These are phyloP conservation scores for Anorthoa munda DNA, from an alignment of 2,888 invertebrate species.

Conservation along the genomic window DNA sequence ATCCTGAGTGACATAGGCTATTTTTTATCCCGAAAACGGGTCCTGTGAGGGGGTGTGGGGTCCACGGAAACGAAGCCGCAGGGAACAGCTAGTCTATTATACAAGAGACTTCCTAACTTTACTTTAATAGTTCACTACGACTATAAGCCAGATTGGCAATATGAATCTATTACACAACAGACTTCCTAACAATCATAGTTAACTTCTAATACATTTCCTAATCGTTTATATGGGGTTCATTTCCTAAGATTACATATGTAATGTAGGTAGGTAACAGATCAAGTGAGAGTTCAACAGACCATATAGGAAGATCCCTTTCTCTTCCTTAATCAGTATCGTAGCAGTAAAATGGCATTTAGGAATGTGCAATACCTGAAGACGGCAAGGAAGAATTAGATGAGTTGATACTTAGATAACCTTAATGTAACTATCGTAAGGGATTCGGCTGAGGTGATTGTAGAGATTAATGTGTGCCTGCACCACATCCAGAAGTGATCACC, in stretches of 20 bases:
- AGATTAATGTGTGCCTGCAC: too few species aligned
- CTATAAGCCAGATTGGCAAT: background rate
- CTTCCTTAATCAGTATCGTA: constrained; percentile 35
- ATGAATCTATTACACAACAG: background rate
- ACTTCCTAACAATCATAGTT: constrained; percentile 15
- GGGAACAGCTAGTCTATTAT: too few species aligned
- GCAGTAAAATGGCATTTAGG: background rate
- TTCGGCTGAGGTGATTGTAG: too few species aligned
- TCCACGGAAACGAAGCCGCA: too few species aligned
- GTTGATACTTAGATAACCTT: background rate
- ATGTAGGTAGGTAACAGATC: constrained; percentile 19
- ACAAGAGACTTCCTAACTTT: too few species aligned
- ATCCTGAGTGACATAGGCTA: too few species aligned
- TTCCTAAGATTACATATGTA: constrained; percentile 28
- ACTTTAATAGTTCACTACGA: too few species aligned
- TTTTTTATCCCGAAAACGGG: too few species aligned
- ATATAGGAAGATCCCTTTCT: constrained; percentile 49
- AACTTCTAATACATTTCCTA: background rate
- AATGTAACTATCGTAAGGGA: too few species aligned
- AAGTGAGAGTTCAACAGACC: constrained; percentile 54
- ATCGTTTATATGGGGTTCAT: constrained; percentile 28
- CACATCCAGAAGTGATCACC: too few species aligned
- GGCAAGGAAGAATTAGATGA: background rate
- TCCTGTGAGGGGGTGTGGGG: too few species aligned
- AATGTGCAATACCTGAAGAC: background rate